phyloP scores from a whole-genome alignment of 2,888 invertebrate genomes.

The Dusona sp. region DNA sequence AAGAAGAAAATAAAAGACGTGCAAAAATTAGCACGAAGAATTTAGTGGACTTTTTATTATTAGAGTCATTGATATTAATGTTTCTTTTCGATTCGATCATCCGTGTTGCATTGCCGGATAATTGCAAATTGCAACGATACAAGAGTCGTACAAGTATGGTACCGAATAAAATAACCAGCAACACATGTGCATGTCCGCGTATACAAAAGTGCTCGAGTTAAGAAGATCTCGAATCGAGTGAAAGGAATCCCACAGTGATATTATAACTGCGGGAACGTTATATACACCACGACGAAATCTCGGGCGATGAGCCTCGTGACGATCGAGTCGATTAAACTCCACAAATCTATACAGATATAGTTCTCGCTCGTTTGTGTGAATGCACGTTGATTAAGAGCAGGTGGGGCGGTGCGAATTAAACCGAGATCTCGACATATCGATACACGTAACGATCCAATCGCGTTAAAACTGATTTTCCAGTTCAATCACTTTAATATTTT shows the following conservation, averaged over 20 bases:
- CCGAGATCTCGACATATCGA: conserved; percentile 12
- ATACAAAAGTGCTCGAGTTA: conserved; percentile 10
- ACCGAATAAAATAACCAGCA: conserved; percentile 33
- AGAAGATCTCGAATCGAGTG: conserved; percentile 50
- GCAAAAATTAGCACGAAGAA: not conserved
- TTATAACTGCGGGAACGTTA: conserved; percentile 14
- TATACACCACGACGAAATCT: conserved; percentile 32
- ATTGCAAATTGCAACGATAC: conserved; percentile 2
- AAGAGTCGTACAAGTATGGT: not conserved
- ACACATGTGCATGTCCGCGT: conserved; percentile 1
- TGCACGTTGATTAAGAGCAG: conserved; percentile 12
- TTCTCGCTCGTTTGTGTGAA: not conserved
- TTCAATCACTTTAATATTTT: not conserved
- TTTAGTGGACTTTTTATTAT: not conserved
- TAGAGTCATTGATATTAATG: not conserved
- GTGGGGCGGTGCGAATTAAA: conserved; percentile 6
- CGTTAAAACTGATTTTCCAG: not conserved
- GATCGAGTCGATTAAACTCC: conserved; percentile 14
- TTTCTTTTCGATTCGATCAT: not conserved
- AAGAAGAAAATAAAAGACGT: too few species aligned
- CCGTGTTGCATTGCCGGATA: not conserved
- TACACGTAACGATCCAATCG: not conserved
- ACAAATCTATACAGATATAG: conserved; percentile 1
- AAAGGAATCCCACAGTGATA: conserved; percentile 52
- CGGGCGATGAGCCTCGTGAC: conserved; percentile 11